A percentile compares a stretch with the other conserved stretches of the same genome.
Conservation (phyloP, 2,113 vertebrate species). For the Neogobius melanostomus region DNA sequence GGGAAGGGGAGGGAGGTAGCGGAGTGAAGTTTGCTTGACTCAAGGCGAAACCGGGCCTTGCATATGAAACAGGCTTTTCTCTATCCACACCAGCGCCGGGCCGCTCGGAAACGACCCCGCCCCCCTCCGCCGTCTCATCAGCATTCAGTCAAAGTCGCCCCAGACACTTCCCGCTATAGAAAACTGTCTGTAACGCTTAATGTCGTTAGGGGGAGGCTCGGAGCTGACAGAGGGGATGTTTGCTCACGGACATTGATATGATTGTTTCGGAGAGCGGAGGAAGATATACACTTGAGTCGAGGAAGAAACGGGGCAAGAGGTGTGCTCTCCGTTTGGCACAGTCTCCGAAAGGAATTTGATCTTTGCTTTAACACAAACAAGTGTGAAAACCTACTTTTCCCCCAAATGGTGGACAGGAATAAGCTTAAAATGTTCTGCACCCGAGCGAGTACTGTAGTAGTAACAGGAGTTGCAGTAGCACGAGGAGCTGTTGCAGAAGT, state of each 20-base stretch:
- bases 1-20: slow-evolving; percentile 6
- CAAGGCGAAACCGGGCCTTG: slow-evolving; percentile 55
- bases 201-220: slow-evolving; percentile 33
- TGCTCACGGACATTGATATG: slow-evolving; percentile 8
- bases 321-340: neutral
- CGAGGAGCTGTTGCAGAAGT: too few species aligned
- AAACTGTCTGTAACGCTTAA: slow-evolving; percentile 61
- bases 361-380: too few species aligned
- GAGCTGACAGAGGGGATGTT: slow-evolving; percentile 32
- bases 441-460: too few species aligned
- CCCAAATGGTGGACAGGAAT: too few species aligned
- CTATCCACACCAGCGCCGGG: slow-evolving; percentile 52
- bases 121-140: slow-evolving; percentile 51
- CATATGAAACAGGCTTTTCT: slow-evolving; percentile 63
- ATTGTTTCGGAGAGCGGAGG: neutral
- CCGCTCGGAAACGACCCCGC: slow-evolving; percentile 39
- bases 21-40: slow-evolving; percentile 64
- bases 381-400: too few species aligned
- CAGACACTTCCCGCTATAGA: slow-evolving; percentile 52
- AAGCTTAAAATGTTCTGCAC: too few species aligned
- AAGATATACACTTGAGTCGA: neutral
- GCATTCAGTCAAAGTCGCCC: slow-evolving; percentile 60
- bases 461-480: too few species aligned
- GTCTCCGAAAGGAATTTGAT: too few species aligned
- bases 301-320: neutral